Base-by-base conservation (phyloP, 2,113 vertebrate genomes). In the Oostethus manadensis region DNA sequence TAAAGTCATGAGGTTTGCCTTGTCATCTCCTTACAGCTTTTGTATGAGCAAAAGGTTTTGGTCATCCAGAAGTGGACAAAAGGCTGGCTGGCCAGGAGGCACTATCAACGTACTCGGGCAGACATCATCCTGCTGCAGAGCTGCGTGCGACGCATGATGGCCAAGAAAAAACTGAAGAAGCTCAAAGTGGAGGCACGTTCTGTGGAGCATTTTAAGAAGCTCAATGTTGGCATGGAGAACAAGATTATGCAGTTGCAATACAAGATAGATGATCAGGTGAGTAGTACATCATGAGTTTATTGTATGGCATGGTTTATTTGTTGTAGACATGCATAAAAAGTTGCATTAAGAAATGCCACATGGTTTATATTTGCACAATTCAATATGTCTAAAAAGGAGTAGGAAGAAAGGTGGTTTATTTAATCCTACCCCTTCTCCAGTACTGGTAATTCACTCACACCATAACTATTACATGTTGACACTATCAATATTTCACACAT, bases 191-290 rank as follows among this genome's bases (percentile, higher is more conserved):
- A 98, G 78, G 97, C 97, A 0, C 93, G 95, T 40, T 98, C 97
- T 0, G 95, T 98, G 18, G 95, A 94, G 51, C 95, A 93, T 84
- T 95, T 92, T 71, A 98, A 94, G 87, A 96, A 93, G 57, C 95
- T 98, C 47, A 94, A 94, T 60, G 65, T 94, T 0, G 97, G 96
- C 67, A 90, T 99, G 92, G 97, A 99, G 86, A 98, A 98, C 83
- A 98, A 98, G 86, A 96, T 99, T 74, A 89, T 98, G 90, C 94
- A 98, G 83, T 86, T 99, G 59, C 97, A 99, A 76, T 85, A 92
- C 51, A 98, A 94, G 83, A 89, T 98, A 6, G 92, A 98, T 7
- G 92, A 97, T 64, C 95, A 98, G 95, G 96, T 98, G 56, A 55
- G 53, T 55, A 7, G 6, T 35, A 55, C 18, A 8, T 10, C 2